Evolutionary conservation across 2,888 invertebrate species (phyloP).

Genomic region (Pegoplata infirma): DNA sequence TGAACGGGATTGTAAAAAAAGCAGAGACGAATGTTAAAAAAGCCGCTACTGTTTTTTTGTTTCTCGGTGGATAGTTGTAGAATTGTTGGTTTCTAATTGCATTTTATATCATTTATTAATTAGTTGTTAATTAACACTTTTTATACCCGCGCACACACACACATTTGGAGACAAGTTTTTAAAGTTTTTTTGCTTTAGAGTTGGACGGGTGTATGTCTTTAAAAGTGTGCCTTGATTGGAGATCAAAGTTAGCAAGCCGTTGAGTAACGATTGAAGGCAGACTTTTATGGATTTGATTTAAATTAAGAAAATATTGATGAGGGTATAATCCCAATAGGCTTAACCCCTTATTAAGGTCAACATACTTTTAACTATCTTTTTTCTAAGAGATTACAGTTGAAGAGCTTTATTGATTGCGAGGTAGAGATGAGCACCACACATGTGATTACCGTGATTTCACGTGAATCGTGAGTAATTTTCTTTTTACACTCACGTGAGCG

Average conservation of each 20-base stretch:
- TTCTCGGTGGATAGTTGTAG: not conserved
- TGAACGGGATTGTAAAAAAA: slow-evolving; percentile 48
- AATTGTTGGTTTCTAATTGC: slow-evolving; percentile 50
- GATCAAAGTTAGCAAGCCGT: slow-evolving; percentile 36
- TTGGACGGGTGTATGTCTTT: slow-evolving; percentile 34
- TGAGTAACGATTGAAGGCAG: too few species aligned
- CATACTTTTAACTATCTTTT: too few species aligned
- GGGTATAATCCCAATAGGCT: too few species aligned
- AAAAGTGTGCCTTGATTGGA: slow-evolving; percentile 54
- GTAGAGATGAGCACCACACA: too few species aligned
- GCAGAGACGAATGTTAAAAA: slow-evolving; percentile 58
- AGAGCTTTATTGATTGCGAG: too few species aligned
- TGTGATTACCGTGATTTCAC: too few species aligned
- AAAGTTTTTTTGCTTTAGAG: not conserved
- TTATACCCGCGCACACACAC: slow-evolving; percentile 50
- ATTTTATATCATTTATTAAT: slow-evolving; percentile 60
- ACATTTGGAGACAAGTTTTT: slow-evolving; percentile 54
- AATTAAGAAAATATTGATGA: too few species aligned
- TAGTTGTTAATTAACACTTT: slow-evolving; percentile 64
- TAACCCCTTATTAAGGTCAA: too few species aligned
- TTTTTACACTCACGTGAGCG: too few species aligned
- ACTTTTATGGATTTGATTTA: too few species aligned
- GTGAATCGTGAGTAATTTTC: too few species aligned
- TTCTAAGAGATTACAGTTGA: too few species aligned
- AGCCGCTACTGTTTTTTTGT: slow-evolving; percentile 46